These are phyloP conservation scores for Colostygia pectinataria DNA, from an alignment of 2,888 invertebrate genomes.

Conservation along the genomic window DNA sequence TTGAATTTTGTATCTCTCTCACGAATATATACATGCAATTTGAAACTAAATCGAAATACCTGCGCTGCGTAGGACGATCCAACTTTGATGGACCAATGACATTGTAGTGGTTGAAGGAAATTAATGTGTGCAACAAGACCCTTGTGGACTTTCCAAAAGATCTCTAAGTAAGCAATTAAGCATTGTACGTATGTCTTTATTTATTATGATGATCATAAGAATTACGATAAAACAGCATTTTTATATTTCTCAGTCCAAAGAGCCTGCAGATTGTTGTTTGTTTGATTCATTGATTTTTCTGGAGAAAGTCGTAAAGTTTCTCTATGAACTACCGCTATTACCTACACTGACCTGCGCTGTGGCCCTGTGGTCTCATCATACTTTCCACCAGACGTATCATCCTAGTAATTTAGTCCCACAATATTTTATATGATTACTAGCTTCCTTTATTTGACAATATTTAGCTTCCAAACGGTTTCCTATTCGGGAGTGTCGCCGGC, in stretches of 20 bases:
- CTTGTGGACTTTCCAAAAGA: no score
- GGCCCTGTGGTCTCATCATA: neutral
- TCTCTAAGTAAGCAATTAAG: no score
- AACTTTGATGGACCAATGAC: no score
- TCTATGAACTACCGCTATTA: neutral
- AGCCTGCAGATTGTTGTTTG: neutral
- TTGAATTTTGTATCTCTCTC: conserved; percentile 16
- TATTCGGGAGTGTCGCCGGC: conserved; percentile 70
- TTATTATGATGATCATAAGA: no score
- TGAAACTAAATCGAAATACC: no score
- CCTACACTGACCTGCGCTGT: neutral
- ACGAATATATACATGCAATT: conserved; percentile 20
- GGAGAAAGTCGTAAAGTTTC: conserved; percentile 3
- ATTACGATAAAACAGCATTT: no score
- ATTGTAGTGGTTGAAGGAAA: no score
- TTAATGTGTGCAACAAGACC: no score
- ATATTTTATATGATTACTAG: conserved; percentile 3
- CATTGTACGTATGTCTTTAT: no score
- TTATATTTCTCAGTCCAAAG: no score
- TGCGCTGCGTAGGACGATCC: no score
- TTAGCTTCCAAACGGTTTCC: conserved; percentile 60
- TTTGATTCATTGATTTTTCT: conserved; percentile 7
- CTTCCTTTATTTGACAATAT: conserved; percentile 35
- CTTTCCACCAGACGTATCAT: neutral
- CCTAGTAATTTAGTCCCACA: neutral